Base-by-base conservation (phyloP, 2,113 vertebrate species). In the Lasiurus cinereus region DNA sequence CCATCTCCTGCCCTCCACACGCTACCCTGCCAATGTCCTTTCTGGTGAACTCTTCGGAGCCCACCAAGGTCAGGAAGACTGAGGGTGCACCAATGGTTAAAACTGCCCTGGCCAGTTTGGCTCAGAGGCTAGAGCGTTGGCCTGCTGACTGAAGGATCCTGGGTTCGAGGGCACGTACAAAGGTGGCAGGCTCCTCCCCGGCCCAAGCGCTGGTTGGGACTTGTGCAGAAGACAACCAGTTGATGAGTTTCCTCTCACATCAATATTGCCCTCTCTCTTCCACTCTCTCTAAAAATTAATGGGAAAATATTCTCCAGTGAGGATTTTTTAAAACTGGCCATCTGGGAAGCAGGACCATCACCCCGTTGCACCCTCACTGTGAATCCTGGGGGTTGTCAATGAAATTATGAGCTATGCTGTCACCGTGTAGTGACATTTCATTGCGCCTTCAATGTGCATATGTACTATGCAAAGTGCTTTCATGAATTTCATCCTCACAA, bases 401-500 rank as follows among this genome's bases (percentile, higher is more conserved):
- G 16, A 6, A 8, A 12, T 19, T 13, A 3, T 21, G 36, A 6
- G n/a, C 43, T 6, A 22, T 4, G 3, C 27, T 12, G 39, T 21
- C 33, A 0, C 19, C 1, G 8, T 0, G n/a, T 2, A 39, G 27
- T 48, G 13, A 21, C 69, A 11, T 16, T 46, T n/a, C 54, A 10
- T 5, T 1, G 11, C n/a, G 77, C 31, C 59, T 50, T n/a, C 36
- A 8, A 4, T 5, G 8, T 0, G 3, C 29, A 2, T 39, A 5
- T 0, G 19, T 4, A 2, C 87, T 6, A 1, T 7, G 27, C 46
- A 70, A 3, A 39, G 82, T 14, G 36, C 72, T 52, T 4, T 5
- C 7, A 5, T 62, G 36, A 56, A 39, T 87, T 46, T n/a, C 27
- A n/a, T 21, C 74, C 54, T 86, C 79, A 48, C 70, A 9, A 8